These are phyloP conservation scores for Cercopithecus hamlyni DNA, from an alignment of 2,797 vertebrate species.

Conservation along the genomic window DNA sequence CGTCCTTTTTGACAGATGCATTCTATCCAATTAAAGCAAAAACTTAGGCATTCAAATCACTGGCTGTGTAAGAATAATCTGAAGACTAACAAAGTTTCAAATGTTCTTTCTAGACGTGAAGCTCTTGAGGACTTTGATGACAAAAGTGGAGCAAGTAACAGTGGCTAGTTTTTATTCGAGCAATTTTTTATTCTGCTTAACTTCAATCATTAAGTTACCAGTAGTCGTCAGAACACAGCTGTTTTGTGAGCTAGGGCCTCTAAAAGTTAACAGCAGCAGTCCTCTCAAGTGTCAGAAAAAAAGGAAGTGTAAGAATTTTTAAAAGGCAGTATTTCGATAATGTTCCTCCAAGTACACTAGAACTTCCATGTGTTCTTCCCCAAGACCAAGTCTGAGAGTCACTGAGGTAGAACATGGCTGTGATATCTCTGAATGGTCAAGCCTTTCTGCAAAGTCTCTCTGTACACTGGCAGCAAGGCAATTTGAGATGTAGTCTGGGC, in stretches of 20 bases:
- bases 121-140: conserved; percentile 31
- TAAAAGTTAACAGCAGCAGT: background rate
- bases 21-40: conserved; percentile 23
- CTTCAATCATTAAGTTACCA: background rate
- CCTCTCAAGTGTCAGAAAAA: background rate
- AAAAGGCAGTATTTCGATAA: background rate
- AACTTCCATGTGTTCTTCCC: conserved; percentile 7
- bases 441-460: background rate
- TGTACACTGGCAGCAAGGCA: background rate
- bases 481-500: background rate
- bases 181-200: conserved; percentile 25
- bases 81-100: conserved; percentile 18
- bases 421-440: background rate
- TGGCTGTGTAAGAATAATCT: background rate
- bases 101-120: background rate
- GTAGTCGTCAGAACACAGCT: background rate
- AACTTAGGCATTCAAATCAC: background rate
- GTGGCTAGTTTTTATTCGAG: background rate
- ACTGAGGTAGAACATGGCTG: background rate
- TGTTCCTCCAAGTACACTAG: background rate
- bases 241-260: background rate
- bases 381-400: background rate
- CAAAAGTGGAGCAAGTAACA: conserved; percentile 12
- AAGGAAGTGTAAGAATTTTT: background rate
- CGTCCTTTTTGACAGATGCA: background rate